Conservation (phyloP, 2,113 vertebrate genomes). For the Alaudala cheleensis region DNA sequence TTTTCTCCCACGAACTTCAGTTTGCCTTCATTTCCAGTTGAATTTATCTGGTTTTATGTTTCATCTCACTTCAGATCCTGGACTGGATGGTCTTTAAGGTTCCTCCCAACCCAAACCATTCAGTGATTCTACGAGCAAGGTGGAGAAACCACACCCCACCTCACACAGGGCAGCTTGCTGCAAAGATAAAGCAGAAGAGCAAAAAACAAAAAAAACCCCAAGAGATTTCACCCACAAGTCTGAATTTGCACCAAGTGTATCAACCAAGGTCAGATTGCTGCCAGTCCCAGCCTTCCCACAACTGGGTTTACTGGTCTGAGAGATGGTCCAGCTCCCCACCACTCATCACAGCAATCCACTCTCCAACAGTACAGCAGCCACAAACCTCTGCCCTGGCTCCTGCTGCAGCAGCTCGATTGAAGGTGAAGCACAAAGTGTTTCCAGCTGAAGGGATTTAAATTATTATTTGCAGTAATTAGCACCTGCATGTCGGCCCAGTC, state of each 20-base stretch:
- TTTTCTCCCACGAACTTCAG: neutral
- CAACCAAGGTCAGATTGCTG: neutral
- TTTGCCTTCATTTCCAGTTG: neutral
- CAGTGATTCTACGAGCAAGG: neutral
- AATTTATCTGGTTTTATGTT: neutral
- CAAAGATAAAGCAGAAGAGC: neutral
- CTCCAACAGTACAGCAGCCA: accelerated
- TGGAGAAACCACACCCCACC: neutral
- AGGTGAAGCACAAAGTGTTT: neutral
- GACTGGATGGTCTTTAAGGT: neutral
- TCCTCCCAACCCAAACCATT: neutral
- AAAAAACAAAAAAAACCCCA: neutral
- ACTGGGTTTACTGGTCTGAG: neutral
- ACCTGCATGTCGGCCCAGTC: neutral
- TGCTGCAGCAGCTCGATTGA: neutral
- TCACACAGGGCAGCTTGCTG: neutral
- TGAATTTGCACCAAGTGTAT: accelerated
- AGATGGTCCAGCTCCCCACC: neutral
- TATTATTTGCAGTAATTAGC: slow-evolving; percentile 18
- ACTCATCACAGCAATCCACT: neutral
- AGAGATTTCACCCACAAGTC: neutral
- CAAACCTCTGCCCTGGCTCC: neutral
- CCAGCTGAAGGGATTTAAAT: neutral
- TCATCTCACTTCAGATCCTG: neutral
- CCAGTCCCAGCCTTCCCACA: neutral